These are phyloP conservation scores for Cherax quadricarinatus DNA, from an alignment of 1,140 invertebrate species.

Conservation along the genomic window DNA sequence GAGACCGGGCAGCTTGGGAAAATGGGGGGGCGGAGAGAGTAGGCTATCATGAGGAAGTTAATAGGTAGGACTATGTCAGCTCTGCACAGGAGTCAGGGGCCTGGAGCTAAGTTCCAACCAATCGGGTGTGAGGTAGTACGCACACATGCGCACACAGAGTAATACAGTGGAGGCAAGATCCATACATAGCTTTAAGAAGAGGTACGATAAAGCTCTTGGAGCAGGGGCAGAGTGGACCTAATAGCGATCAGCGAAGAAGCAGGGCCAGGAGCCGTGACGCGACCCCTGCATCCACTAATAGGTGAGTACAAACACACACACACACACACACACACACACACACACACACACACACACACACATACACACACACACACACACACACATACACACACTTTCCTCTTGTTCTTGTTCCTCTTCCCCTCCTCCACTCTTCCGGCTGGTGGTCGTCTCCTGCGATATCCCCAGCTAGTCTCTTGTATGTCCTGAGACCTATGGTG, in stretches of 20 bases:
- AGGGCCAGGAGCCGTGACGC: no score
- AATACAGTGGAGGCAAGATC: no score
- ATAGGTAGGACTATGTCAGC: no score
- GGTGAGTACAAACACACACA: background rate
- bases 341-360: background rate
- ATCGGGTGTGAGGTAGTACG: background rate
- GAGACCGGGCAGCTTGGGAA: no score
- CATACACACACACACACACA: constrained; percentile 11
- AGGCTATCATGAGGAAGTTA: no score
- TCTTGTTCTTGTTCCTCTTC: background rate
- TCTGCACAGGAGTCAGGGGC: no score
- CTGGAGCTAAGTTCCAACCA: background rate
- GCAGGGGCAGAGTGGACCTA: no score
- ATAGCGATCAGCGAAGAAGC: no score
- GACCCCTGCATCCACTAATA: no score
- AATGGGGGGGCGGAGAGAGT: no score
- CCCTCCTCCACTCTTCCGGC: background rate
- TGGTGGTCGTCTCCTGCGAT: background rate
- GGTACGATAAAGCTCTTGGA: no score
- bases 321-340: background rate
- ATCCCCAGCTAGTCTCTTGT: constrained; percentile 34
- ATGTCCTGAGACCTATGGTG: constrained; percentile 60
- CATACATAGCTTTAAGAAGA: no score
- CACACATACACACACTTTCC: background rate
- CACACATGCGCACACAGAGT: background rate